Evolutionary conservation across 2,113 vertebrate species (phyloP).

Genomic region (Platichthys stellatus): DNA sequence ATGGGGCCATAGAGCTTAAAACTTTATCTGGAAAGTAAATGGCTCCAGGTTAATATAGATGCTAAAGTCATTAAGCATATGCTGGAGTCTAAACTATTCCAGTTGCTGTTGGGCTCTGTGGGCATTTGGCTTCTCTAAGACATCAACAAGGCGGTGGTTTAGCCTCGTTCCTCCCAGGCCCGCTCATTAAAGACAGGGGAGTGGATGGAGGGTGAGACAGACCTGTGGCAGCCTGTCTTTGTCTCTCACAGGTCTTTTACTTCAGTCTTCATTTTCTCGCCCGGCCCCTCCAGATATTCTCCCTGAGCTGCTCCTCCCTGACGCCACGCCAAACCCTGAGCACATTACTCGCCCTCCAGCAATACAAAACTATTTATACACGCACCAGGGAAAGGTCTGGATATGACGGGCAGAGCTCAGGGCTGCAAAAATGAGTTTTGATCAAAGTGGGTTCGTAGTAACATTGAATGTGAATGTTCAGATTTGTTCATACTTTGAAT

Average conservation of each 20-base stretch:
- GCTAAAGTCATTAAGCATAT: not conserved
- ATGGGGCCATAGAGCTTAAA: not conserved
- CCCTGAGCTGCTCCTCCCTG: slow-evolving; percentile 51
- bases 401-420: too few relatives aligned
- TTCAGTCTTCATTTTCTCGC: not conserved
- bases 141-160: slow-evolving; percentile 20
- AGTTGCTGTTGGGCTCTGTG: not conserved
- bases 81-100: too few relatives aligned
- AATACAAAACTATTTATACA: too few relatives aligned
- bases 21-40: not conserved
- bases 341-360: slow-evolving; percentile 27
- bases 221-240: slow-evolving; percentile 71
- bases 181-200: slow-evolving; percentile 23
- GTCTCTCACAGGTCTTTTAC: slow-evolving; percentile 42
- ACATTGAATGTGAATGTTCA: not conserved
- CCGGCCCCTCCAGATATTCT: slow-evolving; percentile 57
- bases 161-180: slow-evolving; percentile 23
- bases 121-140: not conserved
- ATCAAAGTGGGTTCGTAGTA: slow-evolving; percentile 10
- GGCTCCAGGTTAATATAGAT: not conserved
- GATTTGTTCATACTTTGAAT: not conserved
- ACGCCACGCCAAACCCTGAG: slow-evolving; percentile 60
- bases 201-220: slow-evolving; percentile 32
- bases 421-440: not conserved
- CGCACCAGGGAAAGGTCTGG: too few relatives aligned